These are phyloP conservation scores for Platalea minor DNA, from an alignment of 2,797 vertebrate species.

Conservation along the genomic window DNA sequence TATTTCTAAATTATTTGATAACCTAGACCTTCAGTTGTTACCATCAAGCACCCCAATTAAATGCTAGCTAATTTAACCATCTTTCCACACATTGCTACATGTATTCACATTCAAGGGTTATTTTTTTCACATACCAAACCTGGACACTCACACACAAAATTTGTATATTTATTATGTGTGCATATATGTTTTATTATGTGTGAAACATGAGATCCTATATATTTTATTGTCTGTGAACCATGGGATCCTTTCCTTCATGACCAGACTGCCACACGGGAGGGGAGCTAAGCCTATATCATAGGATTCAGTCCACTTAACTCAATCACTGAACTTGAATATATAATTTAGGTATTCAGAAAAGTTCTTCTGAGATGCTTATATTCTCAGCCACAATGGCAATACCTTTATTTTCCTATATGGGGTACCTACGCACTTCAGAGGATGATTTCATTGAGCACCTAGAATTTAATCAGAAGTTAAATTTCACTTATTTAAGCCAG, in stretches of 20 bases:
- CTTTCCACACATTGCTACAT: background rate
- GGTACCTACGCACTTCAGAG: background rate
- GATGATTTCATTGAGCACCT: background rate
- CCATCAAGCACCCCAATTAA: background rate
- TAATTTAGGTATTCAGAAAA: background rate
- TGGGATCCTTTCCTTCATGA: background rate
- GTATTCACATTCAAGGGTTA: background rate
- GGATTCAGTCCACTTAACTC: background rate
- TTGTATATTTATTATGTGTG: background rate
- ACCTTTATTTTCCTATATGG: background rate
- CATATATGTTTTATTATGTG: background rate
- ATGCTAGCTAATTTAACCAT: background rate
- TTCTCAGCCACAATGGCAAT: background rate
- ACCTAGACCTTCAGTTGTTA: background rate
- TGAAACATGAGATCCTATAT: background rate
- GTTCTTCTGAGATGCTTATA: background rate
- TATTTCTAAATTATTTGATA: slow-evolving; percentile 4
- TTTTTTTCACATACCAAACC: background rate
- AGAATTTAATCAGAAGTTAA: background rate
- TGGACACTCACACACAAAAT: background rate
- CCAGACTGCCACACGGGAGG: background rate
- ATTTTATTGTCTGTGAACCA: background rate
- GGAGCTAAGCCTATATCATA: background rate
- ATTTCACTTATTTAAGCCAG: background rate
- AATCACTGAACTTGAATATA: background rate